A percentile compares a stretch with the other conserved stretches of the same genome.
phyloP scores from a whole-genome alignment of 2,888 invertebrate genomes.

The Saturnia japonica region DNA sequence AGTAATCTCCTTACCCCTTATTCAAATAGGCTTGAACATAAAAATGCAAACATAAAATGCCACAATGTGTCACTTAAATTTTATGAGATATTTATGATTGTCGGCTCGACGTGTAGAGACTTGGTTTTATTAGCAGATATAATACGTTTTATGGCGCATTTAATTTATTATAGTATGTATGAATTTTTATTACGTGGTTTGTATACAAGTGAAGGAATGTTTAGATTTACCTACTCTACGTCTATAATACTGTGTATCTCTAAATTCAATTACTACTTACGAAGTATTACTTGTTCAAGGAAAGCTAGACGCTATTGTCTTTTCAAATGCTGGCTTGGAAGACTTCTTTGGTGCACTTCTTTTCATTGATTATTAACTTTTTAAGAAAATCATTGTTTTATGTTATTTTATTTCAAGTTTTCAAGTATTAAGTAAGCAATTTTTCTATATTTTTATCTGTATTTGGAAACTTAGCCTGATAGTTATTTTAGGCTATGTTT shows the following conservation, averaged over 20 bases:
- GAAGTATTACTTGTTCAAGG: neutral
- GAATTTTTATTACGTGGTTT: neutral
- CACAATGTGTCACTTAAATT: slow-evolving; percentile 11
- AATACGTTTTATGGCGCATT: slow-evolving; percentile 12
- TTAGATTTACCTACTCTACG: neutral
- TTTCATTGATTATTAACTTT: neutral
- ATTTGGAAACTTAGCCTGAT: too few species aligned
- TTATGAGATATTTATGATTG: slow-evolving; percentile 12
- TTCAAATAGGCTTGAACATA: slow-evolving; percentile 8
- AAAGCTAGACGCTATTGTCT: neutral
- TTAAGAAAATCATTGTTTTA: too few species aligned
- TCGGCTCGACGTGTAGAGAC: slow-evolving; percentile 7
- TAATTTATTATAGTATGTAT: slow-evolving; percentile 11
- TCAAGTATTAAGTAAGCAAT: too few species aligned
- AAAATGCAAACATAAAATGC: slow-evolving; percentile 7
- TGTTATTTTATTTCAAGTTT: too few species aligned
- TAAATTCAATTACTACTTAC: neutral
- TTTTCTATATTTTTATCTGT: too few species aligned
- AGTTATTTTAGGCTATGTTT: too few species aligned
- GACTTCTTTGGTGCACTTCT: neutral
- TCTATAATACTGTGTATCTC: neutral
- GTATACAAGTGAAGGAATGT: neutral
- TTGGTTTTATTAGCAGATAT: slow-evolving; percentile 3
- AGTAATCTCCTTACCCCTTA: slow-evolving; percentile 1
- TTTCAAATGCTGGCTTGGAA: neutral